Evolutionary conservation across 2,113 vertebrate genomes (phyloP).

Genomic region (Larimichthys crocea): DNA sequence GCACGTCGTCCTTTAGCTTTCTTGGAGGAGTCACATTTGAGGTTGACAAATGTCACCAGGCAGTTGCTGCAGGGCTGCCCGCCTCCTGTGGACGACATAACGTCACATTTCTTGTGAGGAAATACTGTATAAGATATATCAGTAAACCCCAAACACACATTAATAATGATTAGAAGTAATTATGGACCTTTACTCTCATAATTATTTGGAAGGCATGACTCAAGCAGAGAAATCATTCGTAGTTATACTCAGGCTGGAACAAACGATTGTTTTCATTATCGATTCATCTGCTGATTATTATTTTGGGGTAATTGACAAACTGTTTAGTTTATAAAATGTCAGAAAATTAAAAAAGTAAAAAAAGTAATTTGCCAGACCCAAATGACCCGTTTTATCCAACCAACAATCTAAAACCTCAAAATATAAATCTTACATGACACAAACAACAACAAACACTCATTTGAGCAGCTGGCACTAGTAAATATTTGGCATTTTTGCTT

Average conservation of each 20-base stretch:
- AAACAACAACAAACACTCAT: neutral
- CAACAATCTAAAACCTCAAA: neutral
- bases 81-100: slow-evolving; percentile 73
- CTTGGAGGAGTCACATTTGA: slow-evolving; percentile 96
- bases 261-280: neutral
- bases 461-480: neutral
- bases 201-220: neutral
- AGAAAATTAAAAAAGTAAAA: neutral
- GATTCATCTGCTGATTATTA: neutral
- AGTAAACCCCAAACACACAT: neutral
- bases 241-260: neutral
- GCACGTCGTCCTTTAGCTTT: slow-evolving; percentile 91
- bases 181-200: neutral
- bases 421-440: neutral
- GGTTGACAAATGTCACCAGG: slow-evolving; percentile 95
- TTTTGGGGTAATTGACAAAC: neutral
- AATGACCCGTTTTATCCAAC: neutral
- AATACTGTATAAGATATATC: neutral
- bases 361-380: neutral
- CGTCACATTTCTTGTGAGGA: neutral
- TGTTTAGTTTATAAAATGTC: neutral
- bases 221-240: neutral
- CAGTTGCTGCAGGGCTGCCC: slow-evolving; percentile 92
- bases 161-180: neutral
- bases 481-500: neutral